Percentiles rank a stretch among this genome's conserved stretches.
Evolutionary conservation across 2,113 vertebrate species (phyloP).

Genomic region (Notiomystis cincta): DNA sequence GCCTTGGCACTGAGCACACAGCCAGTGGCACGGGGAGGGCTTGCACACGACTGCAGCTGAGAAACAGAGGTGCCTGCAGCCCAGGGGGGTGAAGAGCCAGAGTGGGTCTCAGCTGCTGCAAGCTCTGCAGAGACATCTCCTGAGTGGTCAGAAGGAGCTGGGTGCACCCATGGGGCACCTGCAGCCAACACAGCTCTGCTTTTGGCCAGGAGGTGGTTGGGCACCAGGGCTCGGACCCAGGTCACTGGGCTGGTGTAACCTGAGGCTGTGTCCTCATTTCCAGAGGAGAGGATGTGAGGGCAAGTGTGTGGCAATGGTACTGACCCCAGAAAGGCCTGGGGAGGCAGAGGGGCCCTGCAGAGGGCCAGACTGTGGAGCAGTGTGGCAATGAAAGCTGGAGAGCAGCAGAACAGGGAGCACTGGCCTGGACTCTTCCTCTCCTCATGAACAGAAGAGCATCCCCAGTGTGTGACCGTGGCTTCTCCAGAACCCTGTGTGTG

Average conservation of each 20-base stretch:
- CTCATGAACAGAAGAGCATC: neutral
- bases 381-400: neutral
- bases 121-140: neutral
- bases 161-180: neutral
- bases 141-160: neutral
- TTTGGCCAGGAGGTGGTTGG: neutral
- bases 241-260: neutral
- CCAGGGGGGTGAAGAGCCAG: neutral
- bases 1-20: neutral
- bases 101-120: neutral
- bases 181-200: neutral
- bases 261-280: neutral
- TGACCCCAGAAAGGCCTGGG: neutral
- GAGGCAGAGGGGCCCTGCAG: neutral
- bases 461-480: rapidly evolving
- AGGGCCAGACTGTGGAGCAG: neutral
- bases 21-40: rapidly evolving
- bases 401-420: neutral
- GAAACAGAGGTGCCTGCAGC: neutral
- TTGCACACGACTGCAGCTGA: neutral
- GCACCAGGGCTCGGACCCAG: neutral
- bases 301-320: neutral
- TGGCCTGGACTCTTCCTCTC: neutral
- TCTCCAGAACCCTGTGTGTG: neutral
- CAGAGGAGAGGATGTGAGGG: neutral